Base-by-base conservation (phyloP, 2,113 vertebrate species). In the Corydoras sp. region DNA sequence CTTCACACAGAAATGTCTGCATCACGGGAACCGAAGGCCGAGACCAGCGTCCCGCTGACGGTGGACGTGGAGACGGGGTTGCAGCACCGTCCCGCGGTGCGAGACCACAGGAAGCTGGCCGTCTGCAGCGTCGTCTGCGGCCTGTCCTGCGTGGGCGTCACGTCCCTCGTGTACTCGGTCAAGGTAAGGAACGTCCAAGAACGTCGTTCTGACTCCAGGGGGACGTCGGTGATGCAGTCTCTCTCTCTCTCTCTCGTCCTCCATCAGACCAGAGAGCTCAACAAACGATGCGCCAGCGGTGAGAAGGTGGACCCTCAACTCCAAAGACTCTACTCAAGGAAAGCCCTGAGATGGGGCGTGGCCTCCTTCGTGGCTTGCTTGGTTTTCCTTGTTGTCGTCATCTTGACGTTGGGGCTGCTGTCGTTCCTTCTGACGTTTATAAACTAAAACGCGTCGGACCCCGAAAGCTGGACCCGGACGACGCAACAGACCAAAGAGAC, bases 91-190 rank as follows among this genome's bases (percentile, higher is more conserved):
- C 50, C 29, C 49, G 0, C 3, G 0, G 75, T 83, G 68, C 13
- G 24, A 18, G 12, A 86, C 70, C 60, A 89, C 74, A 88, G 92
- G 68, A 84, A 10, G 49, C 81, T 91, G 71, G 90, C 93, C 50
- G 81, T 90, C 76, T 68, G 79, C 76, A 93, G 93, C 87, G 87
- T 94, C 81, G 69, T 95, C 71, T 95, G 92, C 29, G 92, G 92
- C 13, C 54, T 89, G 72, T 89, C 91, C 78, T 94, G 92, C 79
- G 71, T 92, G 14, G 93, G 93, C 32, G 58, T 90, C 69, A 24
- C 79, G 64, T 90, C 93, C 10, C 81, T 95, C 72, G 87, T 89
- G 3, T 82, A 88, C 71, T 90, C 88, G 10, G 84, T 90, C 30
- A 83, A 87, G 88, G 90, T 91, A 81, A 31, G 18, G 32, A 5